Evolutionary conservation across 2,888 invertebrate genomes (phyloP), one percentile per base, ranked within the genome.

Genomic region (Machimus atricapillus): DNA sequence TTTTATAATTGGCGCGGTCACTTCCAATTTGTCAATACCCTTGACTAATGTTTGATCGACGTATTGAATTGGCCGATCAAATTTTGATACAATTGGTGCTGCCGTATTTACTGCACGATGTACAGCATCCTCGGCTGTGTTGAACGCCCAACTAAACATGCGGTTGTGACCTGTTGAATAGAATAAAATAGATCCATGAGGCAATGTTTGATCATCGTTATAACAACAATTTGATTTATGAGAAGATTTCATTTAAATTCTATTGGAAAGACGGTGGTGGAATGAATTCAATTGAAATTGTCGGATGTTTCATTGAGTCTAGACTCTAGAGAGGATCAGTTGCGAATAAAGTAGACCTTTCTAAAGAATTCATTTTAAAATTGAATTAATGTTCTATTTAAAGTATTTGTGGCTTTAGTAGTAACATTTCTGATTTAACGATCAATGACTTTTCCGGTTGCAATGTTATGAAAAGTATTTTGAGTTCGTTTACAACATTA

Each of bases 11-110:
- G 96, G 96, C 6, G 96, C 94, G 88, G 94, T 94, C 87, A 94
- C 93, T 91, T 95, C 95, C 81, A 96, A 93, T 89, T 94, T 94
- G 87, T 95, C 95, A 66, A 96, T 93, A 58, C 94, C 95, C 83
- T 94, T 94, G 76, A 95, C 95, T n/a, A 96, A 91, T 56, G 93
- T 94, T 86, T 95, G 94, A 91, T 96, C 96, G 8, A 96, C 95
- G 87, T 93, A 93, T 90, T 94, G 89, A 88, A 94, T 94, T 74
- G 94, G 94, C 46, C 91, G 91, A 91, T 94, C 94, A 88, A 94
- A 90, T 90, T 93, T 93, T 88, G 92, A 93, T 16, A 95, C 95
- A 89, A 94, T 94, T 46, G 87, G 87, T 1, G 93, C 94, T 0
- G 95, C 95, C 2, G 95, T 95, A 37, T 93, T 93, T 0, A 96